Evolutionary conservation across 1,140 invertebrate species (phyloP), one percentile per base, ranked within the genome.

Genomic region (Musca vetustissima): DNA sequence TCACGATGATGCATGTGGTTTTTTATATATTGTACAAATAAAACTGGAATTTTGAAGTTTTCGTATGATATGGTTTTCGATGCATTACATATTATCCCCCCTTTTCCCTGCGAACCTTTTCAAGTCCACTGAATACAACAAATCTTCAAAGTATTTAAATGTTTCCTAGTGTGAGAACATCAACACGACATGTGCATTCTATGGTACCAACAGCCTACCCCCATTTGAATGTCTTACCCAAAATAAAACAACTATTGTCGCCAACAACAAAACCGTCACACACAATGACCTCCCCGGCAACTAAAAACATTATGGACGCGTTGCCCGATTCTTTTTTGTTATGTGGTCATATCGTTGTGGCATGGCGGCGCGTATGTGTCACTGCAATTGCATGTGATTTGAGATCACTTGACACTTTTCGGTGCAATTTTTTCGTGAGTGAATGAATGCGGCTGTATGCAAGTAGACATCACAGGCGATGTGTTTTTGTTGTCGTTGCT

Each of bases 121-220:
- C 8, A 8, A 3, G 28, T 8, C 28, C 28, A 8, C 28, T 28
- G 28, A 28, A 28, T 28, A 75, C 69, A 75, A 76, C 75, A 70
- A 75, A 75, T 52, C 73, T 73, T 70, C 73, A 76, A 74, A 74
- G 74, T 75, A 76, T 76, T 78, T 78, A 76, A 78, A 78, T 78
- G 75, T 78, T 76, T 76, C 74, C 11, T 43, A 8, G 36, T 43
- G 36, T 78, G 77, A 72, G 77, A 78, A 78, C 77, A 78, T 73
- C 73, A 73, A 73, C 3, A 74, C 77, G 76, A 78, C 77, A 78
- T 78, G 75, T 78, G 77, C 77, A 78, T 75, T 78, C 78, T 78
- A 78, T 78, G 76, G 74, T 70, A 69, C 64, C 73, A 69, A 69
- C 70, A 70, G 47, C n/a, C 28, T 21, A 11, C 57, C 57, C 28